Evolutionary conservation across 1,140 invertebrate species (phyloP).

Genomic region (Cydia pomonella): DNA sequence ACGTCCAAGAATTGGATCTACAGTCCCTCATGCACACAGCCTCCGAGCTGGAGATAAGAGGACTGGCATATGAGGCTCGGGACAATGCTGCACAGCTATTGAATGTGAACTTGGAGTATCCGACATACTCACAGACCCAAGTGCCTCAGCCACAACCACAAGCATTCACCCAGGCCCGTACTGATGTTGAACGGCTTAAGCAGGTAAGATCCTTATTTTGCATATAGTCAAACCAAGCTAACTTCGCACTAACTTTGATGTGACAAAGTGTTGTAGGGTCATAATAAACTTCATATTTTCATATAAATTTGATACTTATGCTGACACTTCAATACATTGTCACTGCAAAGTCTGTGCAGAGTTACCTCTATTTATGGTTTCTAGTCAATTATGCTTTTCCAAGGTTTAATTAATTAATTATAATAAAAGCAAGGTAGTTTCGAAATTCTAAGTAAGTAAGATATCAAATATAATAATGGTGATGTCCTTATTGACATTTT

Average conservation of each 20-base stretch:
- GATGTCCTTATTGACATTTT: too few relatives aligned
- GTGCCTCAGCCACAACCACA: conserved; percentile 52
- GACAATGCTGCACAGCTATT: conserved; percentile 78
- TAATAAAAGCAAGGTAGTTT: neutral
- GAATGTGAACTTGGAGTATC: conserved; percentile 79
- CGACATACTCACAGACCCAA: conserved; percentile 64
- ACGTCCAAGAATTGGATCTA: conserved; percentile 84
- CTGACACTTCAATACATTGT: too few relatives aligned
- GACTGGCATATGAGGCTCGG: conserved; percentile 78
- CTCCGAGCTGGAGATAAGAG: conserved; percentile 84
- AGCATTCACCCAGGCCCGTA: conserved; percentile 61
- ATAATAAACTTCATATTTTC: too few relatives aligned
- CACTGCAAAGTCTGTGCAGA: too few relatives aligned
- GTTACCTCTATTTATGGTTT: too few relatives aligned
- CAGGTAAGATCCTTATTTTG: conserved; percentile 58
- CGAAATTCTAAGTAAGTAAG: too few relatives aligned
- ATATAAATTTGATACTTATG: too few relatives aligned
- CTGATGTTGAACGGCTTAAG: conserved; percentile 77
- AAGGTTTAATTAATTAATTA: neutral
- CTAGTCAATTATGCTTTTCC: neutral
- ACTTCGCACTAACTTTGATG: too few relatives aligned
- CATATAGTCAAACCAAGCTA: neutral
- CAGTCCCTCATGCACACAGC: conserved; percentile 85
- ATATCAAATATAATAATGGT: neutral
- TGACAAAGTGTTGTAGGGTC: too few relatives aligned